These are phyloP conservation scores for Tiphia femorata DNA, from an alignment of 2,888 invertebrate genomes.

Conservation along the genomic window DNA sequence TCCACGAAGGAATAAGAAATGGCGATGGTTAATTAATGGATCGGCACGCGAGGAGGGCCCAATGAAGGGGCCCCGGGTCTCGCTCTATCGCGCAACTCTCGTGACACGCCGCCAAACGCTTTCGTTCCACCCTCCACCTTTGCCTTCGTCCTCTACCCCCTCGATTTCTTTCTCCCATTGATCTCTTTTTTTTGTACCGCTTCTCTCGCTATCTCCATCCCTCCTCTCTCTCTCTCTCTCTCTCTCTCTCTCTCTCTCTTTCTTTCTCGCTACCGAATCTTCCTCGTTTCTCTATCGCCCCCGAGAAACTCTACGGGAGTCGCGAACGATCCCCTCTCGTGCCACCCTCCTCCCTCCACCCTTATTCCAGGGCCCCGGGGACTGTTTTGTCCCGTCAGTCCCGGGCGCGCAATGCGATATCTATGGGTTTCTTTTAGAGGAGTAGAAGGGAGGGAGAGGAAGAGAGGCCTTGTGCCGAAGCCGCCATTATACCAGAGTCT, in stretches of 20 bases:
- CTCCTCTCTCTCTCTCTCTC: slow-evolving; percentile 19
- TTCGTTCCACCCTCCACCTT: slow-evolving; percentile 3
- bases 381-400: slow-evolving; percentile 69
- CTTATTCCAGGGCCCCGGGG: slow-evolving; percentile 56
- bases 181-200: too few species aligned
- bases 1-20: slow-evolving; percentile 35
- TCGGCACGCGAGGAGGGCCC: slow-evolving; percentile 60
- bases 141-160: slow-evolving; percentile 27
- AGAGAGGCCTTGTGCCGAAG: slow-evolving; percentile 54
- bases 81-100: slow-evolving; percentile 13
- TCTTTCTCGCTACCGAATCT: slow-evolving; percentile 25
- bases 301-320: slow-evolving; percentile 42
- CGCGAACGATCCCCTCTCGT: slow-evolving; percentile 36
- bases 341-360: slow-evolving; percentile 28
- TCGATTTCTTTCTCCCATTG: too few species aligned
- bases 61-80: slow-evolving; percentile 11
- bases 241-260: slow-evolving; percentile 5
- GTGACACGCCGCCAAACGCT: background rate
- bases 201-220: background rate
- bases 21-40: slow-evolving; percentile 59
- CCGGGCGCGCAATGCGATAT: slow-evolving; percentile 66
- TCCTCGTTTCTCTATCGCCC: slow-evolving; percentile 26
- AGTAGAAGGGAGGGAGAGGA: too few species aligned
- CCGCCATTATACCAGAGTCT: slow-evolving; percentile 54
- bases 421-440: slow-evolving; percentile 64